Base-by-base conservation (phyloP, 1,140 invertebrate species). In the Calosoma granatense region DNA sequence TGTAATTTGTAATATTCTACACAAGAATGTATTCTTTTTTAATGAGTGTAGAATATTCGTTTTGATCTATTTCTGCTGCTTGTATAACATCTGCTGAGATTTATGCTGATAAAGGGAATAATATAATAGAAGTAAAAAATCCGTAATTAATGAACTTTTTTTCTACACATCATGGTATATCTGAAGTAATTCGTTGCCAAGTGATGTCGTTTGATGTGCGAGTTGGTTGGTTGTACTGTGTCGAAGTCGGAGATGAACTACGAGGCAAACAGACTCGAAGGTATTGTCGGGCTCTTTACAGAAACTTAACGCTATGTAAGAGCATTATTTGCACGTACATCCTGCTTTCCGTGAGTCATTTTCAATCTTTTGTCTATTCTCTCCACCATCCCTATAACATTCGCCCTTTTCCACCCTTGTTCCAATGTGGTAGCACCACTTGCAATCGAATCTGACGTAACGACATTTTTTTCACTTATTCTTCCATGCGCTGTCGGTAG, bases 321-420 rank as follows among this genome's bases (percentile, higher is more conserved):
- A 47, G 41, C 41, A 47, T 47, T 47, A 47, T 47, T 47, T 17
- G 41, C 41, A 47, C 15, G 41, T 12, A 17, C 41, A 47, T 47
- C 41, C 41, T 47, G 15, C 3, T 47, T 3, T 17, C 17, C 41
- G 41, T 47, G 6, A 12, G 41, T 36, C n/a, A n/a, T 36, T 6
- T n/a, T 36, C 26, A 9, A 9, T 36, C n/a, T 6, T 6, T 36
- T 36, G 6, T 6, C 26, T 36, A 6, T n/a, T 36, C 26, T 6
- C 26, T n/a, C 41, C 17, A 17, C 17, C 17, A 17, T 47, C 26
- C 26, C 6, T 36, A 36, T n/a, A 9, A 36, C 26, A n/a, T 47
- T 17, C 41, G 41, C 4, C 17, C 26, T 6, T 47, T 47, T 47
- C 41, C 41, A 47, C 41, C 17, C 26, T 4, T 14, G 26, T 30